Evolutionary conservation across 1,140 invertebrate species (phyloP), one percentile per base, ranked within the genome.

Genomic region (Proales similis): DNA sequence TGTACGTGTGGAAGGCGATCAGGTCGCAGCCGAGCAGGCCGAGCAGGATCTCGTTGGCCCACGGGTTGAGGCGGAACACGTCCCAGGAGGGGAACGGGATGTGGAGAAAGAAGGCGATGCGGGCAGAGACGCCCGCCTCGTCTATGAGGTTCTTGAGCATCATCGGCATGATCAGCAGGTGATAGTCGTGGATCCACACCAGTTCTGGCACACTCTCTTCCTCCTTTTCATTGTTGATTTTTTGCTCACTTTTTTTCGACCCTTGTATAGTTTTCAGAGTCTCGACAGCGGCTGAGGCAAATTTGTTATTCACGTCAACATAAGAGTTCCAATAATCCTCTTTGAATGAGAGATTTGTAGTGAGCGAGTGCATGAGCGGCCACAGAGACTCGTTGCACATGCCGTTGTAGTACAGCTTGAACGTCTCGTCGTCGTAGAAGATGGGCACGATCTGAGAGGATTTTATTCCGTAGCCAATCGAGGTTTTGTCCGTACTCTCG

Each of bases 31-130:
- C 84, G 30, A 77, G 66, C 53, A 75, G 68, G 43, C 88, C 88
- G 73, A 90, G 86, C n/a, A 90, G 79, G 42, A 91, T 83, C 77
- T 89, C 87, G 74, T 90, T 87, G 42, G 86, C 85, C 86, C 88
- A 89, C 2, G 88, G 88, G 67, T 90, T 86, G 11, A 90, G 76
- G 49, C 88, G 78, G 74, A 89, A 88, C 47, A 90, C 88, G 68
- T 91, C 88, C 87, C 87, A 90, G 1, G 87, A 85, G 19, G 88
- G 88, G 72, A 90, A 90, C 0, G 88, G 88, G 71, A 91, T 91
- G 72, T 92, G 88, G 32, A 90, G 77, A 73, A 92, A 92, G 76
- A 90, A 91, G 11, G 86, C 87, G 48, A 91, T 74, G 70, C 88
- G 88, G 66, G 84, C 83, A 57, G 80, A 79, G 4, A 89, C 77